These are phyloP conservation scores for Pherbina coryleti DNA, from an alignment of 2,888 invertebrate genomes.

Conservation along the genomic window DNA sequence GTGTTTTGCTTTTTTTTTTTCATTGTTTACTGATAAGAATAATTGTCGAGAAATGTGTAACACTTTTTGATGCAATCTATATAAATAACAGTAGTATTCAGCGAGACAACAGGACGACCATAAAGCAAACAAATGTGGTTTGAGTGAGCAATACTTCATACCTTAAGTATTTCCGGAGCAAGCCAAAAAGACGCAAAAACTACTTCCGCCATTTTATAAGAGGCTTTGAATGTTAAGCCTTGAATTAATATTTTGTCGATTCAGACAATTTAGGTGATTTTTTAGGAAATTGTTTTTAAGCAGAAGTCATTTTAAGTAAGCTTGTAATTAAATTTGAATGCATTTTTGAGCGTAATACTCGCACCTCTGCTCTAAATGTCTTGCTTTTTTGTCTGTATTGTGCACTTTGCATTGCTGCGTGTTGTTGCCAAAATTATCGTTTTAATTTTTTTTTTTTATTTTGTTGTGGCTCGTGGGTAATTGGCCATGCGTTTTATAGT, in stretches of 20 bases:
- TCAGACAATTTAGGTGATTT: no score
- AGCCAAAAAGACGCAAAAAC: neutral
- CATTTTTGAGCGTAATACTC: neutral
- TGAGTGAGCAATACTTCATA: neutral
- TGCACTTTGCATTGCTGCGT: neutral
- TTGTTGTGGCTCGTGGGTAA: conserved; percentile 10
- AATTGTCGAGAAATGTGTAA: neutral
- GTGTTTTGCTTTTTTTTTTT: neutral
- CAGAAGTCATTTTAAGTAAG: no score
- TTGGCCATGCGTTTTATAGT: conserved; percentile 19
- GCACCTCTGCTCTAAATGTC: neutral
- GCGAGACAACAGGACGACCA: neutral
- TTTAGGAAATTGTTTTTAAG: no score
- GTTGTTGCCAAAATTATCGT: neutral
- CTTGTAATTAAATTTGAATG: neutral
- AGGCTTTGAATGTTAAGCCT: neutral
- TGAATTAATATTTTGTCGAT: no score
- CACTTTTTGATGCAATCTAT: conserved; percentile 11
- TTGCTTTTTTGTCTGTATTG: neutral
- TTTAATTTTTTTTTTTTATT: neutral
- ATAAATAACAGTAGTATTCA: neutral
- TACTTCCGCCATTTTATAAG: neutral
- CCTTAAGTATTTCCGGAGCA: neutral
- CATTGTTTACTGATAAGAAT: neutral
- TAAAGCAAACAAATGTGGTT: neutral